phyloP scores from a whole-genome alignment of 2,888 invertebrate genomes.

The Rhagophthalmus giganteus region DNA sequence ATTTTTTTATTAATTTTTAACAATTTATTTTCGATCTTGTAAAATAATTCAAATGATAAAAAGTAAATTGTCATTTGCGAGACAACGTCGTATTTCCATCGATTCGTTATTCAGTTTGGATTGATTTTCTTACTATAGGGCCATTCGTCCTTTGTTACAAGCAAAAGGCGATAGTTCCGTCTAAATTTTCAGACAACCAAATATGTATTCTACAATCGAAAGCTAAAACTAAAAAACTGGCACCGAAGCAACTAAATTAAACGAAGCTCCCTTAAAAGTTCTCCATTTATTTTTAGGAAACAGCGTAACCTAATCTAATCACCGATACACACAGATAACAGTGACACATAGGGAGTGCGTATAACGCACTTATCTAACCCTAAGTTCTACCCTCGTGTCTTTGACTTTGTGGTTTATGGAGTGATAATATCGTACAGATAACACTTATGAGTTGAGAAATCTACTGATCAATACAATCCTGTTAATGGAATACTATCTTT shows the following conservation, averaged over 20 bases:
- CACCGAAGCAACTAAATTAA: neutral
- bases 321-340: constrained; percentile 26
- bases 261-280: constrained; percentile 3
- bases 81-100: no score
- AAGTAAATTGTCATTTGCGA: no score
- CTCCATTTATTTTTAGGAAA: constrained; percentile 16
- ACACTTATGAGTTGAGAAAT: constrained; percentile 4
- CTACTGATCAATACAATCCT: no score
- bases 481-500: no score
- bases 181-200: neutral
- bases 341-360: constrained; percentile 17
- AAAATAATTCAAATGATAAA: no score
- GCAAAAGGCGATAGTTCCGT: neutral
- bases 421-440: constrained; percentile 17
- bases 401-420: constrained; percentile 18
- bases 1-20: no score
- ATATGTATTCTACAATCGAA: neutral
- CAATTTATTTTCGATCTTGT: no score
- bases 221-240: no score
- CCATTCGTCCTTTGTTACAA: no score
- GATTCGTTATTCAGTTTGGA: no score
- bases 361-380: constrained; percentile 23
- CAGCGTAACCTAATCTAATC: constrained; percentile 27
- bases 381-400: constrained; percentile 15
- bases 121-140: no score